Evolutionary conservation across 2,113 vertebrate genomes (phyloP), one percentile per base, ranked within the genome.

Genomic region (Anarrhichthys ocellatus): DNA sequence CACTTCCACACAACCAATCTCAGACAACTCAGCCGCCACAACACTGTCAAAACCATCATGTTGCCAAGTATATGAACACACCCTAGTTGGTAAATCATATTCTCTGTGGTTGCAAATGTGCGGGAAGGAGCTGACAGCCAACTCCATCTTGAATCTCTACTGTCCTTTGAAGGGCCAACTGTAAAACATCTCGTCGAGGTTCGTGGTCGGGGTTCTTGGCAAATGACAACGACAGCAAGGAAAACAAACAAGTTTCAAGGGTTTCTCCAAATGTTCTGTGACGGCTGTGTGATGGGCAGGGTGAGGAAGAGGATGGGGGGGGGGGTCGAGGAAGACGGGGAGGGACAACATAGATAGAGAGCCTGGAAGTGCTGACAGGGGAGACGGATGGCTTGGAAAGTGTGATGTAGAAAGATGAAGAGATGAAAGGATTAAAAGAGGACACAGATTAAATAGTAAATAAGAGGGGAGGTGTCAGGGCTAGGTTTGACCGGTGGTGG

Each of bases 21-120:
- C 59, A 80, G 75, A 87, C 87, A 70, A 68, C 73, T 67, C 50
- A 62, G 64, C 32, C 44, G 8, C 85, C 85, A 81, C 88, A 90
- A 76, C 69, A 72, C 63, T 88, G 78, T 88, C 76, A 82, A 56
- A 86, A 65, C 11, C 58, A 11, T 78, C 80, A 27, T 11, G 18
- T 46, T 63, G 48, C 65, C 67, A 74, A 65, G 69, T 1, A 5
- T 18, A 76, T 42, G 63, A 90, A 65, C 79, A 89, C 80, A 71
- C 71, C 77, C 87, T 69, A 29, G 18, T 63, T 68, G 67, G 61
- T 85, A 84, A 84, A 88, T 87, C 81, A 82, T 63, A 70, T 67
- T 78, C 69, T 76, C 81, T 77, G 80, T 64, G 83, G 83, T 73
- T 29, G 29, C 11, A 70, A 78, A 82, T 81, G 76, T 86, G 82